Evolutionary conservation across 2,888 invertebrate genomes (phyloP).

Genomic region (Epicampocera succincta): DNA sequence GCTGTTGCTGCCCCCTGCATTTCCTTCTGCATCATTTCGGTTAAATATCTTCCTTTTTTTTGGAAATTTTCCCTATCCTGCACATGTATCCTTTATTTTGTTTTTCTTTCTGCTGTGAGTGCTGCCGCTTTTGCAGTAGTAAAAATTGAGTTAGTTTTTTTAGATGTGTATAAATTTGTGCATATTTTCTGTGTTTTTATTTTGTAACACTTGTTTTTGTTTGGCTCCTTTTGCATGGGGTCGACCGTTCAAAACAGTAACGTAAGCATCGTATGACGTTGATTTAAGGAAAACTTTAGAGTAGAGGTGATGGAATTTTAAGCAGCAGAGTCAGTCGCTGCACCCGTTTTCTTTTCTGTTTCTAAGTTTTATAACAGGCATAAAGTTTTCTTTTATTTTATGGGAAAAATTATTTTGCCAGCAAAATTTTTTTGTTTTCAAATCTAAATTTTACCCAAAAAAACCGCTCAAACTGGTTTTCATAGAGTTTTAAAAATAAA

Average conservation of each 20-base stretch:
- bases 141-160: too few species aligned
- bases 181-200: background rate
- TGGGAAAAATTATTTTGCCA: too few species aligned
- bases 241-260: background rate
- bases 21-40: conserved; percentile 32
- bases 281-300: background rate
- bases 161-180: background rate
- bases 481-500: too few species aligned
- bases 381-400: too few species aligned
- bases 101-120: background rate
- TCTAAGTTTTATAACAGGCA: too few species aligned
- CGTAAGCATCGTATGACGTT: background rate
- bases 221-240: background rate
- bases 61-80: conserved; percentile 19
- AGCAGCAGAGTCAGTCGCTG: too few species aligned
- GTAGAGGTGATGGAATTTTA: too few species aligned
- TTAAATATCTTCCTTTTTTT: background rate
- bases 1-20: background rate
- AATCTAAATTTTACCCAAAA: too few species aligned
- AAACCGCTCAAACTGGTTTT: too few species aligned
- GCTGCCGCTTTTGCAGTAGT: background rate
- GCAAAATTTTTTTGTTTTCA: too few species aligned
- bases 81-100: conserved; percentile 14
- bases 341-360: too few species aligned
- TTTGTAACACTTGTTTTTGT: conserved; percentile 2